These are phyloP conservation scores for Pheosia gnoma DNA, from an alignment of 2,888 invertebrate genomes.

Conservation along the genomic window DNA sequence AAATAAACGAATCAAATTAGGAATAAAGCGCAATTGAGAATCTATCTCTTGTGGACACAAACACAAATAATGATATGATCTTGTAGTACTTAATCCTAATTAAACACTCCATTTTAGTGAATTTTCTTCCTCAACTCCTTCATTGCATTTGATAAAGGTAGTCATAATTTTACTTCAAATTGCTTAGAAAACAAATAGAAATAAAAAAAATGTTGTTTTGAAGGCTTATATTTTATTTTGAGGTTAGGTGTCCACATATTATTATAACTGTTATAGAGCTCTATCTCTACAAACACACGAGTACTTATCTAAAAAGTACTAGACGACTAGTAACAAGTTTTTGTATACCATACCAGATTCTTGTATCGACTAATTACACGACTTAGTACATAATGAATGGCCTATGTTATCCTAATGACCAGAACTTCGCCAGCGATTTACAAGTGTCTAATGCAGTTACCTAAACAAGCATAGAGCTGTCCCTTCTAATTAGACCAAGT, in stretches of 20 bases:
- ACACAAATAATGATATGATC: constrained; percentile 30
- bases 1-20: constrained; percentile 10
- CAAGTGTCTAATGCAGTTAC: constrained; percentile 42
- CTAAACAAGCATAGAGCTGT: constrained; percentile 43
- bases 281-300: too few relatives aligned
- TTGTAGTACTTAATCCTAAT: constrained; percentile 23
- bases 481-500: constrained; percentile 61
- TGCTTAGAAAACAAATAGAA: too few relatives aligned
- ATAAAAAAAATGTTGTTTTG: too few relatives aligned
- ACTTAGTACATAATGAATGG: constrained; percentile 31
- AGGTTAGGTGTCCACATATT: too few relatives aligned
- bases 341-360: not conserved
- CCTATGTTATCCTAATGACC: constrained; percentile 38
- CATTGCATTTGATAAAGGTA: constrained; percentile 5
- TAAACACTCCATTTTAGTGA: constrained; percentile 17
- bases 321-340: not conserved
- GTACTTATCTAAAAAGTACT: too few relatives aligned
- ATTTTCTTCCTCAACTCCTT: constrained; percentile 31
- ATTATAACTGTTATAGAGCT: too few relatives aligned
- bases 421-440: constrained; percentile 35
- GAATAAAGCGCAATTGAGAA: constrained; percentile 21
- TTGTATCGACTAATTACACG: constrained; percentile 10
- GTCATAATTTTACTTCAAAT: not conserved
- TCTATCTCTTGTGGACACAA: constrained; percentile 29
- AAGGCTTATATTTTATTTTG: too few relatives aligned